These are phyloP conservation scores for Synergus gifuensis DNA, from an alignment of 2,888 invertebrate species.

Conservation along the genomic window DNA sequence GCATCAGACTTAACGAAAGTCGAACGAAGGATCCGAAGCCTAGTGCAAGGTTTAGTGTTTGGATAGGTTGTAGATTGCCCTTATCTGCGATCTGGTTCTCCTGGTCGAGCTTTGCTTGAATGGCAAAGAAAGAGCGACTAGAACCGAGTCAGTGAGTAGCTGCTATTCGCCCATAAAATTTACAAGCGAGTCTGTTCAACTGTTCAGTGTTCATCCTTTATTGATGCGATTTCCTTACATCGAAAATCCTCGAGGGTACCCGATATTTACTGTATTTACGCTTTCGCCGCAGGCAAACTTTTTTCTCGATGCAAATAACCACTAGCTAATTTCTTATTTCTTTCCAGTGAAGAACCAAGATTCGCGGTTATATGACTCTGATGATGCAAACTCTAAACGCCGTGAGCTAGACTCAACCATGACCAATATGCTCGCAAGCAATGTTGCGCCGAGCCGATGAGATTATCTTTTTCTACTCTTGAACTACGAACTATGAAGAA, in stretches of 20 bases:
- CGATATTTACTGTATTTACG: slow-evolving; percentile 1
- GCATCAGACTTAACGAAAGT: slow-evolving; percentile 26
- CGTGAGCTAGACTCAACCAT: slow-evolving; percentile 19
- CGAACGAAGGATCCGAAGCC: slow-evolving; percentile 45
- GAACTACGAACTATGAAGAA: background rate
- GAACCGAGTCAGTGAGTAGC: slow-evolving; percentile 46
- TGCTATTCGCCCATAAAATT: slow-evolving; percentile 62
- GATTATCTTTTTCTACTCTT: background rate
- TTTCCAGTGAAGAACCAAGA: background rate
- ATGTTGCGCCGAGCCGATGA: background rate
- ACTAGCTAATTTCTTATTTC: slow-evolving; percentile 7
- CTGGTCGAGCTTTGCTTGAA: slow-evolving; percentile 46
- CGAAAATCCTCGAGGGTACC: slow-evolving; percentile 55
- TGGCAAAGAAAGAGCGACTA: slow-evolving; percentile 19
- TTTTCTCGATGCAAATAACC: slow-evolving; percentile 3
- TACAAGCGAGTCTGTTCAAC: slow-evolving; percentile 57
- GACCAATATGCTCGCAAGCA: slow-evolving; percentile 6
- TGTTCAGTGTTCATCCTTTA: slow-evolving; percentile 62
- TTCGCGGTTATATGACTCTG: slow-evolving; percentile 12
- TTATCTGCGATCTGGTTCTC: slow-evolving; percentile 66
- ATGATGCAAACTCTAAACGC: slow-evolving; percentile 24
- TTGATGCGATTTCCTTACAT: slow-evolving; percentile 61
- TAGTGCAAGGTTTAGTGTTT: slow-evolving; percentile 66
- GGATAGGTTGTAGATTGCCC: slow-evolving; percentile 66
- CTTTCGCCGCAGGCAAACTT: background rate